Evolutionary conservation across 2,113 vertebrate species (phyloP).

Genomic region (Piprites chloris): DNA sequence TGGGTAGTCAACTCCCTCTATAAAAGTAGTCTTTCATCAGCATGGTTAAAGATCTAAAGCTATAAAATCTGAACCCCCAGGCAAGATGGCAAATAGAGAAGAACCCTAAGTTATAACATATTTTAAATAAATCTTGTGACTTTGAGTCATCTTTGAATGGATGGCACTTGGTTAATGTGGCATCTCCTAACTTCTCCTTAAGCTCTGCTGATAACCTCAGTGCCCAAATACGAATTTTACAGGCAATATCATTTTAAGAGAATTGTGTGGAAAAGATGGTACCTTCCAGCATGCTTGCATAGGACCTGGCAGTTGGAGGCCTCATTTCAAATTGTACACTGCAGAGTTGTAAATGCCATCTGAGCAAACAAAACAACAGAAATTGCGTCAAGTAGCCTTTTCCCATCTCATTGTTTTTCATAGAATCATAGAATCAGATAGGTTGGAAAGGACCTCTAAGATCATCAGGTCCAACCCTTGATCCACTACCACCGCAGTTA

Average conservation of each 20-base stretch:
- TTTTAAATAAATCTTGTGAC: slow-evolving; percentile 15
- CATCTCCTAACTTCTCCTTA: background rate
- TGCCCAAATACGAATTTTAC: background rate
- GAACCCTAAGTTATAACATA: background rate
- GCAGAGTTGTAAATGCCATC: background rate
- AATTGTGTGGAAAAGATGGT: background rate
- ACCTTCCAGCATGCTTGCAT: background rate
- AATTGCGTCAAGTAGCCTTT: background rate
- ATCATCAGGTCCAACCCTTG: too few relatives aligned
- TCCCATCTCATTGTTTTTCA: background rate
- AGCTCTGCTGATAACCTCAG: background rate
- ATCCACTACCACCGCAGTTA: too few relatives aligned
- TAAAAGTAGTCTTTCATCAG: background rate
- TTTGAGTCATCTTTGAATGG: background rate
- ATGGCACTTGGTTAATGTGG: background rate
- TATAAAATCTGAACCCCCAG: background rate
- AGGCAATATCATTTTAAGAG: background rate
- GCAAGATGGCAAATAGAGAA: background rate
- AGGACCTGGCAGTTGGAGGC: background rate
- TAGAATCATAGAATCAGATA: too few relatives aligned
- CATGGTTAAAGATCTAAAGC: background rate
- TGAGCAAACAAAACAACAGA: background rate
- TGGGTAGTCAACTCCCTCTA: background rate
- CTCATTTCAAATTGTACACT: background rate
- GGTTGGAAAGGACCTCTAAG: too few relatives aligned